A percentile compares a stretch with the other conserved stretches of the same genome.
Conservation (phyloP, 2,888 invertebrate species). For the Scaptodrosophila latifasciaeformis region DNA sequence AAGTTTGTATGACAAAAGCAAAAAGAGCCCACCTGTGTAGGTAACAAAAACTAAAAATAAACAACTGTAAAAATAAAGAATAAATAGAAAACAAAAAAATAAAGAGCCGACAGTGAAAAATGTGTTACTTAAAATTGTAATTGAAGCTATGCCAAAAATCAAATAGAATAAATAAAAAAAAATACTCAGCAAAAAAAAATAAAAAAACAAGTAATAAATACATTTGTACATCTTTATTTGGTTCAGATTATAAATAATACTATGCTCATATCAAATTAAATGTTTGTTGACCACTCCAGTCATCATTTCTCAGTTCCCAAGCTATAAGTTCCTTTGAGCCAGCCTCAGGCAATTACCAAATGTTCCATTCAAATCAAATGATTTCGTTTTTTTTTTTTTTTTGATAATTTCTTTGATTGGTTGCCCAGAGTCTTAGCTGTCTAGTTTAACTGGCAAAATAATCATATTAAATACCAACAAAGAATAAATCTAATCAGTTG, state of each 20-base stretch:
- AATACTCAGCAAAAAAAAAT: slow-evolving; percentile 7
- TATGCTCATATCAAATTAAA: slow-evolving; percentile 16
- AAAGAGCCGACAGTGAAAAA: slow-evolving; percentile 18
- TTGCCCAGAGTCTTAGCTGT: neutral
- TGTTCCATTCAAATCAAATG: neutral
- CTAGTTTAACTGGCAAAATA: slow-evolving; percentile 7
- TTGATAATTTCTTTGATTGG: too few relatives aligned
- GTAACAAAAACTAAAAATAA: slow-evolving; percentile 32
- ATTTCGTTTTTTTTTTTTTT: slow-evolving; percentile 1
- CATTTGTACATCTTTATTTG: too few relatives aligned
- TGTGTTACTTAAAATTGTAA: slow-evolving; percentile 30
- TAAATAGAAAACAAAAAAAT: too few relatives aligned
- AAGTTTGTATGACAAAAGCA: too few relatives aligned
- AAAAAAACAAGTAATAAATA: neutral
- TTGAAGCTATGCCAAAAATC: neutral
- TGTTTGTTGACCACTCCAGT: too few relatives aligned
- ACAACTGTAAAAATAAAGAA: too few relatives aligned
- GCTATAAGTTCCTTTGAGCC: slow-evolving; percentile 32
- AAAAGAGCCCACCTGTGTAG: slow-evolving; percentile 56
- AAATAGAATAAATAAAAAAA: slow-evolving; percentile 21
- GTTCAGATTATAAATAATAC: too few relatives aligned
- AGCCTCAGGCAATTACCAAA: slow-evolving; percentile 16
- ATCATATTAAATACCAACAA: slow-evolving; percentile 20
- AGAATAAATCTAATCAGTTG: slow-evolving; percentile 55
- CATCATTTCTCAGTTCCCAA: neutral